Base-by-base conservation (phyloP, 2,113 vertebrate species). In the Elachura formosa region DNA sequence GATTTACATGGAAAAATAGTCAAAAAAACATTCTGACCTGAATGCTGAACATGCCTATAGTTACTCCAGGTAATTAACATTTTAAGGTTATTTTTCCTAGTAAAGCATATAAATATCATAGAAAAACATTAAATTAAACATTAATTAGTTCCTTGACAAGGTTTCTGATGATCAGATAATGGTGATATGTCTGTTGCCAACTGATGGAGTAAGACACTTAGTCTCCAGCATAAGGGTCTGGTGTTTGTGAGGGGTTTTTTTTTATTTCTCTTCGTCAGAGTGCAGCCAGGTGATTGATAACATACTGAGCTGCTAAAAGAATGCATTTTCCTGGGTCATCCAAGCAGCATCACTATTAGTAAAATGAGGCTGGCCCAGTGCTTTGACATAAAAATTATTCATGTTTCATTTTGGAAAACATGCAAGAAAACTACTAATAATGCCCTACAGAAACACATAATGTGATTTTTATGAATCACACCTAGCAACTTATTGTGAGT, bases 401-500 rank as follows among this genome's bases (percentile, higher is more conserved):
- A 6, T 31, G 38, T 56, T 80, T 88, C n/a, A 55, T 77, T 90
- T 74, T 21, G 8, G 75, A 91, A 91, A 62, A n/a, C 54, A 51
- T 45, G 22, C 19, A 87, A 64, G n/a, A 48, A 69, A 91, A 71
- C 46, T 19, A 66, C 67, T 86, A 91, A 94, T 82, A 95, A 76
- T 91, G 74, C 41, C 75, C 56, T 74, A 25, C 43, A 95, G 81
- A 92, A 95, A 81, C 25, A 80, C 15, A 34, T 71, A 74, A 90
- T 77, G 46, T 66, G 67, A 63, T 88, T 93, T 93, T 90, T 81
- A 81, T 72, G 71, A 94, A 91, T 83, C 78, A 59, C 54, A 87
- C 71, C 71, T 89, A 84, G 46, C 25, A 85, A 67, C 56, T 87
- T 85, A 71, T 34, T 77, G n/a, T 51, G 22, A 55, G 21, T 63